phyloP scores from a whole-genome alignment of 2,797 vertebrate species.

The Muraenolepis orangiensis region DNA sequence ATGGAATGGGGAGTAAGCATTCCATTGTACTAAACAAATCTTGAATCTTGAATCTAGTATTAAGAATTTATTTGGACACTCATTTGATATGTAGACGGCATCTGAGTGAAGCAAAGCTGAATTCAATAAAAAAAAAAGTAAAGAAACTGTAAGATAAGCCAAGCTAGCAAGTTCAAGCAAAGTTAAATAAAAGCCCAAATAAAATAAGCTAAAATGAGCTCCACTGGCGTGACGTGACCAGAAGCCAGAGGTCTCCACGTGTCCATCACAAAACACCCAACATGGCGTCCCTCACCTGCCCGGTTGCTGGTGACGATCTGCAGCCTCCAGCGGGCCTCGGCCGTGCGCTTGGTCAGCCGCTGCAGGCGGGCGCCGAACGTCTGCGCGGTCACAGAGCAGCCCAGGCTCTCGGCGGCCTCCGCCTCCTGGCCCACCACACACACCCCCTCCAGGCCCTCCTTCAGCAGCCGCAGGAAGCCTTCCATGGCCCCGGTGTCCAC shows the following conservation, averaged over 20 bases:
- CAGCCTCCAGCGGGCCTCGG: constrained; percentile 93
- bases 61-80: too few relatives aligned
- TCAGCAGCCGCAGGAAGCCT: constrained; percentile 84
- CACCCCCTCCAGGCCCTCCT: constrained; percentile 83
- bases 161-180: too few relatives aligned
- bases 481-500: constrained; percentile 79
- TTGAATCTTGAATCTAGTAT: too few relatives aligned
- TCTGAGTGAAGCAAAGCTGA: neutral
- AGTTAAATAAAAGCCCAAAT: too few relatives aligned
- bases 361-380: constrained; percentile 77
- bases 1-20: too few relatives aligned
- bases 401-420: constrained; percentile 72
- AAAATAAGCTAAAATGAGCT: too few relatives aligned
- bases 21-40: too few relatives aligned
- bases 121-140: neutral
- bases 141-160: neutral
- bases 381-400: constrained; percentile 75
- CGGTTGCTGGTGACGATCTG: constrained; percentile 89
- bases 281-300: neutral
- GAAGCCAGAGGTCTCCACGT: too few relatives aligned
- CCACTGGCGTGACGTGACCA: too few relatives aligned
- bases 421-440: constrained; percentile 73
- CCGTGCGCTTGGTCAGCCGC: constrained; percentile 85
- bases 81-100: too few relatives aligned
- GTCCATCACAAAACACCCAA: neutral